These are phyloP conservation scores for Anagrus nilaparvatae DNA, from an alignment of 1,140 invertebrate genomes.

Conservation along the genomic window DNA sequence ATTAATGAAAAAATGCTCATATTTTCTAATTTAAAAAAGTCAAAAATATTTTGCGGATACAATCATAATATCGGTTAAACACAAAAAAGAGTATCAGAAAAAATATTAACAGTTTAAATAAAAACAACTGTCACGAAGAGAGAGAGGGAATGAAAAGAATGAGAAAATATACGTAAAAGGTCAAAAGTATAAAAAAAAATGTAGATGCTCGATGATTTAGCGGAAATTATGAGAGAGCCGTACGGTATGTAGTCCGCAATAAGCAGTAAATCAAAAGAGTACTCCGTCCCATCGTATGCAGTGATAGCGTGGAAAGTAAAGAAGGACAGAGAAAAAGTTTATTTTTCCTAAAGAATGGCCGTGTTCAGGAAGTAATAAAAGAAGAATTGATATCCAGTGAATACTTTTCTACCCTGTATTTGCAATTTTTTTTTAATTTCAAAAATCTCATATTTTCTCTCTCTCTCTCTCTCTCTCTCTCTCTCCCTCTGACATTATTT, in stretches of 20 bases:
- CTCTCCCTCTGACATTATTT: too few species aligned
- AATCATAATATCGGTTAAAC: background rate
- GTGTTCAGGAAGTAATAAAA: too few species aligned
- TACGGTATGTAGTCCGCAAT: slow-evolving; percentile 20
- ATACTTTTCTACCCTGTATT: too few species aligned
- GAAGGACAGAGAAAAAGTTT: background rate
- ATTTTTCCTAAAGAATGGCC: too few species aligned
- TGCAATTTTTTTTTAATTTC: too few species aligned
- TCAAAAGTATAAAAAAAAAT: background rate
- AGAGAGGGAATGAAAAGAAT: background rate
- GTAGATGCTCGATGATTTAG: slow-evolving; percentile 10
- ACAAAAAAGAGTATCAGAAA: background rate
- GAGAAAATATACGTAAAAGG: background rate
- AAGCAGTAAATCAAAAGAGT: slow-evolving; percentile 33
- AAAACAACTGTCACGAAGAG: background rate
- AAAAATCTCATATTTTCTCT: too few species aligned
- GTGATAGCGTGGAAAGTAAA: slow-evolving; percentile 18
- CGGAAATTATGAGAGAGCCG: slow-evolving; percentile 15
- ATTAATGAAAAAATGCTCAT: background rate
- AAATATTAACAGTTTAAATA: background rate
- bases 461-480: too few species aligned
- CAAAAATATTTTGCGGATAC: background rate
- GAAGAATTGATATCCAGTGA: too few species aligned
- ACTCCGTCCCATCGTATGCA: slow-evolving; percentile 26
- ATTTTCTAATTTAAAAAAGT: background rate